These are phyloP conservation scores for Nesospiza acunhae DNA, from an alignment of 2,113 vertebrate species.

Conservation along the genomic window DNA sequence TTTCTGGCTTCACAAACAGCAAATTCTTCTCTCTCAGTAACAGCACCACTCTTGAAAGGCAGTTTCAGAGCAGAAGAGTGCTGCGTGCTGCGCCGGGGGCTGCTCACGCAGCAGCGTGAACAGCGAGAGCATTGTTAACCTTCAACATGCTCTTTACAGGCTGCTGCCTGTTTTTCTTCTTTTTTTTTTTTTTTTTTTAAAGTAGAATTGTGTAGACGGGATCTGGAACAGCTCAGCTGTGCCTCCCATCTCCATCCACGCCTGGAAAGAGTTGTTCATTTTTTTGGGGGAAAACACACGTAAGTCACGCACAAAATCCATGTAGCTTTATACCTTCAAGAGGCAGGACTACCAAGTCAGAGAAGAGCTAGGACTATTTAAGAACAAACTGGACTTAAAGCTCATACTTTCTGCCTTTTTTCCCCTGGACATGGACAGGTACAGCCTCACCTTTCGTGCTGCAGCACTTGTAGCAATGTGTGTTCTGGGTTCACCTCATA, in stretches of 20 bases:
- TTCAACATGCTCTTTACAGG: neutral
- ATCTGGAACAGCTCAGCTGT: neutral
- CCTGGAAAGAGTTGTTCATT: neutral
- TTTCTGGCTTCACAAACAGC: neutral
- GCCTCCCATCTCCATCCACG: neutral
- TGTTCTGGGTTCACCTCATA: slow-evolving; percentile 73
- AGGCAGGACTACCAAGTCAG: neutral
- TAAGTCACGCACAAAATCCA: neutral
- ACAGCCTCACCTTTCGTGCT: slow-evolving; percentile 83
- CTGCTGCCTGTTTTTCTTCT: neutral
- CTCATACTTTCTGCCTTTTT: neutral
- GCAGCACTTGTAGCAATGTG: slow-evolving; percentile 80
- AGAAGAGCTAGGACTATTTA: neutral
- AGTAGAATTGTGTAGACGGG: neutral
- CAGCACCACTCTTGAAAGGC: neutral
- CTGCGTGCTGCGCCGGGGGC: neutral
- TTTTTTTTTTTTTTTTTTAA: neutral
- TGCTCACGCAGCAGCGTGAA: neutral
- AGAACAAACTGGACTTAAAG: neutral
- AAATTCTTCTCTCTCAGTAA: neutral
- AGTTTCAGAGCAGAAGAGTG: neutral
- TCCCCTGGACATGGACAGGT: neutral
- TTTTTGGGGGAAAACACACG: fast-evolving
- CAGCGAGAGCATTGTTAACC: slow-evolving; percentile 30
- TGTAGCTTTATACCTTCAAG: neutral